Evolutionary conservation across 2,888 invertebrate genomes (phyloP).

Genomic region (Ecliptopera silaceata): DNA sequence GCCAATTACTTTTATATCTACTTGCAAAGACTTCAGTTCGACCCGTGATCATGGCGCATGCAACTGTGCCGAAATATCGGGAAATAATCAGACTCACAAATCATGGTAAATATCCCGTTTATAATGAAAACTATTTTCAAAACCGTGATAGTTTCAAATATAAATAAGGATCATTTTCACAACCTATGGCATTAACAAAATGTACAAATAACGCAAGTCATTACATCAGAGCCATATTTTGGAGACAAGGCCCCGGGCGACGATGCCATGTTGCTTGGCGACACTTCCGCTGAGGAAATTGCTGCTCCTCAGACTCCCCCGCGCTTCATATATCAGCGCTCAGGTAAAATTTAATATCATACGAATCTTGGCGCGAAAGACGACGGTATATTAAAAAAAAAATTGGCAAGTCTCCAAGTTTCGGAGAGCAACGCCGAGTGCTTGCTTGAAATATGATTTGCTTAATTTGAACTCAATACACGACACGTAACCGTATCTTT

Average conservation of each 20-base stretch:
- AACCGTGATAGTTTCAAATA: no score
- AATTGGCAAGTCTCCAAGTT: slow-evolving; percentile 43
- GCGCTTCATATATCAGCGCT: slow-evolving; percentile 67
- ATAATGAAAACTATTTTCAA: no score
- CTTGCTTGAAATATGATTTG: slow-evolving; percentile 18
- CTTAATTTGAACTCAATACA: slow-evolving; percentile 8
- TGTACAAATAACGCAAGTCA: slow-evolving; percentile 44
- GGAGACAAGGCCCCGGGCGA: slow-evolving; percentile 31
- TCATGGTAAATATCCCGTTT: no score
- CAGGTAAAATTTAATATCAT: slow-evolving; percentile 73
- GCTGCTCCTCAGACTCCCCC: slow-evolving; percentile 51
- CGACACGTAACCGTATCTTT: no score
- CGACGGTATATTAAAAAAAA: slow-evolving; percentile 46
- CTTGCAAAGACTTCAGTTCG: no score
- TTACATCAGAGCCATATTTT: slow-evolving; percentile 50
- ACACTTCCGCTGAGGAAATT: slow-evolving; percentile 72
- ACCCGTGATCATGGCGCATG: no score
- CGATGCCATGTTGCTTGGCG: slow-evolving; percentile 51
- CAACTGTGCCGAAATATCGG: no score
- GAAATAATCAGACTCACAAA: no score
- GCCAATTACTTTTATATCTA: no score
- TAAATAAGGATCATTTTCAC: no score
- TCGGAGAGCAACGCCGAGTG: slow-evolving; percentile 12
- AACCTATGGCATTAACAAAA: slow-evolving; percentile 18
- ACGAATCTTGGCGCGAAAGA: slow-evolving; percentile 41